Conservation (phyloP, 2,888 invertebrate genomes). For the Synanthedon tipuliformis region DNA sequence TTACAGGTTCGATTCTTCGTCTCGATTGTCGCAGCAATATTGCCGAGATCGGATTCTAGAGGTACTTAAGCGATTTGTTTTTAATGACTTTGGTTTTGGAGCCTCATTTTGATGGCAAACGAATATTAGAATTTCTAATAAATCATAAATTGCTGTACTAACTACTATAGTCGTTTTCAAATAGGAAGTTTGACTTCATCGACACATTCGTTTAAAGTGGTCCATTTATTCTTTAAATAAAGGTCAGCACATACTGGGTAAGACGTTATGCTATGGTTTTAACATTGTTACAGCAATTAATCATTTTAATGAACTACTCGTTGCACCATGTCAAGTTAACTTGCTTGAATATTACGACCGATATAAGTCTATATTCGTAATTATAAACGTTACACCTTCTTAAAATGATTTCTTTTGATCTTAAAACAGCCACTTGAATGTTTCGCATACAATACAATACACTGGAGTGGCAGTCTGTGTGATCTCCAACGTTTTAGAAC, state of each 20-base stretch:
- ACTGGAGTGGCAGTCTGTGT: neutral
- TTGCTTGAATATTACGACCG: neutral
- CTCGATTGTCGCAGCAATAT: slow-evolving; percentile 16
- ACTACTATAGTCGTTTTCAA: too few relatives aligned
- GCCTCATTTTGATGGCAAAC: neutral
- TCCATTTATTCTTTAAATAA: too few relatives aligned
- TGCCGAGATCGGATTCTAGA: slow-evolving; percentile 2
- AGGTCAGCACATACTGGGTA: too few relatives aligned
- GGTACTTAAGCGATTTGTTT: slow-evolving; percentile 1
- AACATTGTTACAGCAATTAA: neutral
- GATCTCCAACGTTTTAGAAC: neutral
- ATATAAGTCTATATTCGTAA: neutral
- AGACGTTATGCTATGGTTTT: too few relatives aligned
- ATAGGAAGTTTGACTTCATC: too few relatives aligned
- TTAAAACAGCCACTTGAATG: slow-evolving; percentile 43
- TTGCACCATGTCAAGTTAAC: neutral
- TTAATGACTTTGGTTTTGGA: neutral
- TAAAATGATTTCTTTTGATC: slow-evolving; percentile 31
- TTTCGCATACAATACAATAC: neutral
- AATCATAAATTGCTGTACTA: too few relatives aligned
- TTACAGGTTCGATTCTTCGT: slow-evolving; percentile 32
- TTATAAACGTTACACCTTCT: neutral
- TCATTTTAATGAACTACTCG: neutral
- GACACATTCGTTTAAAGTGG: too few relatives aligned
- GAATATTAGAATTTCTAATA: neutral